A percentile compares a stretch with the other conserved stretches of the same genome.
These are phyloP conservation scores for Globicephala melas DNA, from an alignment of 2,113 vertebrate genomes.

Conservation along the genomic window DNA sequence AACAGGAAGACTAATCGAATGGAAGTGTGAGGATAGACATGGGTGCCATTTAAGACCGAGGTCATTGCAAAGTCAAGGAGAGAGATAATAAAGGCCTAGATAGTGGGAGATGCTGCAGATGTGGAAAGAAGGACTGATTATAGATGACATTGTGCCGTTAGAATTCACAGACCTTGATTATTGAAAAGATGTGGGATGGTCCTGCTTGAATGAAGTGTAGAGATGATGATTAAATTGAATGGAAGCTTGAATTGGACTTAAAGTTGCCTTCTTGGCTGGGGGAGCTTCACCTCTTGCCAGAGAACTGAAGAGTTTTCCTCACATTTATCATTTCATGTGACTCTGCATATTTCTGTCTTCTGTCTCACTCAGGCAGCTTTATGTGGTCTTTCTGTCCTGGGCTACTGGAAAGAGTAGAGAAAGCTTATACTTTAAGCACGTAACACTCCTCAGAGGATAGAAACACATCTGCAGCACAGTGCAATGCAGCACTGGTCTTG, in stretches of 20 bases:
- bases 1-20: background rate
- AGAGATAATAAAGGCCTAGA: background rate
- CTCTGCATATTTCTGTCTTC: background rate
- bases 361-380: background rate
- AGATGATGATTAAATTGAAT: background rate
- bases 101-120: background rate
- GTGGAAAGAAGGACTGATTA: background rate
- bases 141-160: background rate
- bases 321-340: background rate
- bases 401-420: background rate
- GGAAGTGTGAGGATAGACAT: background rate
- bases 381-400: background rate
- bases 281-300: background rate
- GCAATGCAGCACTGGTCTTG: background rate
- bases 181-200: background rate
- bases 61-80: background rate
- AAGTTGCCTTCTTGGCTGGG: background rate
- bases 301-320: background rate
- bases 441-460: background rate
- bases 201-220: background rate
- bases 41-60: background rate
- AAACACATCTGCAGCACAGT: background rate
- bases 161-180: background rate
- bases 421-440: background rate
- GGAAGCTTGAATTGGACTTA: background rate